phyloP scores from a whole-genome alignment of 2,797 vertebrate species.

The Microchirus variegatus region DNA sequence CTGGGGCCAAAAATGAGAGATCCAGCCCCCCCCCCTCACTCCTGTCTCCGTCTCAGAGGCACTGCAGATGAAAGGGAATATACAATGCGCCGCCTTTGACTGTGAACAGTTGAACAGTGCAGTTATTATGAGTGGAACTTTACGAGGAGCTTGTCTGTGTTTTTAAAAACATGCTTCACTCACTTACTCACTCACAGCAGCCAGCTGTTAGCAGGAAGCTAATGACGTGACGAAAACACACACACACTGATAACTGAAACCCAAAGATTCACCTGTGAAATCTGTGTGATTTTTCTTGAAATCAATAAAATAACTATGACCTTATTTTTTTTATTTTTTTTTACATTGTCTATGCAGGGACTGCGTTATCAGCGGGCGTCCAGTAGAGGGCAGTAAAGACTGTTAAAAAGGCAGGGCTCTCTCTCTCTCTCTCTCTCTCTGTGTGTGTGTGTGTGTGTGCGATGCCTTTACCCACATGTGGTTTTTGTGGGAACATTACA shows the following conservation, averaged over 20 bases:
- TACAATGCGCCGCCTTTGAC: slow-evolving; percentile 70
- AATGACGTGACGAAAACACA: slow-evolving; percentile 5
- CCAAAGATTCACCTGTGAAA: slow-evolving; percentile 8
- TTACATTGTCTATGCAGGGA: neutral
- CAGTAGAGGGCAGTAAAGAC: slow-evolving; percentile 67
- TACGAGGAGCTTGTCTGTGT: slow-evolving; percentile 61
- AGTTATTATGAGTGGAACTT: slow-evolving; percentile 68
- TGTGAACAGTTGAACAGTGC: slow-evolving; percentile 64
- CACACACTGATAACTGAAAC: neutral
- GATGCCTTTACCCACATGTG: slow-evolving; percentile 30
- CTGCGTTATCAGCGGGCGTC: neutral
- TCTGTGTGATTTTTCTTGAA: slow-evolving; percentile 4
- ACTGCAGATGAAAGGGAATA: slow-evolving; percentile 80
- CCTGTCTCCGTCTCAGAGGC: slow-evolving; percentile 77
- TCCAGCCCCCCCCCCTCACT: slow-evolving; percentile 62
- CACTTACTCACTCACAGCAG: slow-evolving; percentile 24
- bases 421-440: no score
- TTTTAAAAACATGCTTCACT: slow-evolving; percentile 48
- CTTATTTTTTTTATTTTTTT: no score
- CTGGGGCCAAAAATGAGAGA: slow-evolving; percentile 67
- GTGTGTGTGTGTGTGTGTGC: no score
- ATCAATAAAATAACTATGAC: neutral
- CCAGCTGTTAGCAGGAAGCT: slow-evolving; percentile 48
- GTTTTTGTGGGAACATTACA: slow-evolving; percentile 59
- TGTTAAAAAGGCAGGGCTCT: slow-evolving; percentile 10